Conservation (phyloP, 2,797 vertebrate genomes). For the Perodicticus potto region DNA sequence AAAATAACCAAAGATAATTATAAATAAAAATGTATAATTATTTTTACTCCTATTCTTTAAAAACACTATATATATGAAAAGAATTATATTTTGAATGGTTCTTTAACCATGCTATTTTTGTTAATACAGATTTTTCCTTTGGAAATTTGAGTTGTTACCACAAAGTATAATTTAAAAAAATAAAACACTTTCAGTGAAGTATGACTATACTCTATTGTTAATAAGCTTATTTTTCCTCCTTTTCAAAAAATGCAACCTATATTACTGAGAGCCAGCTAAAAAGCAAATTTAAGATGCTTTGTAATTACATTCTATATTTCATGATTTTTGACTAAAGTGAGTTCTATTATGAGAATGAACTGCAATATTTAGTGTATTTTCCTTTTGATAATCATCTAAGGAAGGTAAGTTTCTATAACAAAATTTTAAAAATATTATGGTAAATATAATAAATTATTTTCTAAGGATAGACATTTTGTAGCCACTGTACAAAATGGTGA, state of each 20-base stretch:
- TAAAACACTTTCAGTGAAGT: background rate
- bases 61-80: background rate
- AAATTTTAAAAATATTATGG: background rate
- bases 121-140: background rate
- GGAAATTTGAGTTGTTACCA: slow-evolving; percentile 29
- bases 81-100: background rate
- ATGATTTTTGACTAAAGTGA: background rate
- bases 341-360: background rate
- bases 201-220: background rate
- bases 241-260: background rate
- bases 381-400: background rate
- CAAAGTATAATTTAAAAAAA: background rate
- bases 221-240: background rate
- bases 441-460: background rate
- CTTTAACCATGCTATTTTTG: slow-evolving; percentile 14
- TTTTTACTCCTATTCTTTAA: slow-evolving; percentile 4
- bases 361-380: background rate
- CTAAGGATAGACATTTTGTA: background rate
- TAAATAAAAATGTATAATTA: background rate
- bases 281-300: background rate
- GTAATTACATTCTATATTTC: slow-evolving; percentile 1
- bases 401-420: background rate
- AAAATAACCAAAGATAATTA: background rate
- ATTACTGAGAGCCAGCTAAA: background rate
- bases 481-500: background rate